A percentile compares a stretch with the other conserved stretches of the same genome.
phyloP scores from a whole-genome alignment of 2,888 invertebrate genomes.

The Pristionchus mayeri region DNA sequence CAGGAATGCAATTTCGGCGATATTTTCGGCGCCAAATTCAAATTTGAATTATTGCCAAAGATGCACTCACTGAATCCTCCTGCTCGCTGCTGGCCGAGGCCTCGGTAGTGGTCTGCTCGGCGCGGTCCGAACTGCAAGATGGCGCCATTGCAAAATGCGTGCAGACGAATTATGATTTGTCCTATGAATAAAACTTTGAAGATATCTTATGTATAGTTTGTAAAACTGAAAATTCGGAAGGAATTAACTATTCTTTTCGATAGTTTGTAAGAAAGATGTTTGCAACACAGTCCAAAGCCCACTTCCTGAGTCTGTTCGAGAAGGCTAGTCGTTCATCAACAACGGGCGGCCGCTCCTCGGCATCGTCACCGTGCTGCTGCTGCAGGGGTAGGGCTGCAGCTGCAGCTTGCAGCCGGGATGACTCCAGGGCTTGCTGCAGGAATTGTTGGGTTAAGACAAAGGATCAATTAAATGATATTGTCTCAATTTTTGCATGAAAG shows the following conservation, averaged over 20 bases:
- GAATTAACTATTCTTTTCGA: too few relatives aligned
- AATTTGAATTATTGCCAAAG: not conserved
- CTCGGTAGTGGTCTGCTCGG: not conserved
- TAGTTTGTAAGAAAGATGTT: too few relatives aligned
- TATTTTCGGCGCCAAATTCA: conserved; percentile 19
- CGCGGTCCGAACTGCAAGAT: conserved; percentile 34
- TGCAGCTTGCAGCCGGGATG: conserved; percentile 10
- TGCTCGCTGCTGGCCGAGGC: not conserved
- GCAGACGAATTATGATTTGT: too few relatives aligned
- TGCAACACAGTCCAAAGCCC: not conserved
- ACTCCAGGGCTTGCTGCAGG: conserved; percentile 36
- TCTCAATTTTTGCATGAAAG: too few relatives aligned
- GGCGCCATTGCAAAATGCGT: not conserved
- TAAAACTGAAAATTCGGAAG: too few relatives aligned
- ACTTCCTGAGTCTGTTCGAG: conserved; percentile 41
- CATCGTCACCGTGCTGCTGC: not conserved
- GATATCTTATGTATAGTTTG: too few relatives aligned
- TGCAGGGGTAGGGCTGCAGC: not conserved
- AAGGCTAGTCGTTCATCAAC: conserved; percentile 44
- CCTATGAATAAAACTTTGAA: too few relatives aligned
- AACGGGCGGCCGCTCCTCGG: not conserved
- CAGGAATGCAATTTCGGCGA: not conserved
- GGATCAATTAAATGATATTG: too few relatives aligned
- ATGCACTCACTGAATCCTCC: conserved; percentile 33
- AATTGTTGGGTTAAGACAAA: not conserved